These are phyloP conservation scores for Tinamus major DNA, from an alignment of 2,797 vertebrate genomes.

Conservation along the genomic window DNA sequence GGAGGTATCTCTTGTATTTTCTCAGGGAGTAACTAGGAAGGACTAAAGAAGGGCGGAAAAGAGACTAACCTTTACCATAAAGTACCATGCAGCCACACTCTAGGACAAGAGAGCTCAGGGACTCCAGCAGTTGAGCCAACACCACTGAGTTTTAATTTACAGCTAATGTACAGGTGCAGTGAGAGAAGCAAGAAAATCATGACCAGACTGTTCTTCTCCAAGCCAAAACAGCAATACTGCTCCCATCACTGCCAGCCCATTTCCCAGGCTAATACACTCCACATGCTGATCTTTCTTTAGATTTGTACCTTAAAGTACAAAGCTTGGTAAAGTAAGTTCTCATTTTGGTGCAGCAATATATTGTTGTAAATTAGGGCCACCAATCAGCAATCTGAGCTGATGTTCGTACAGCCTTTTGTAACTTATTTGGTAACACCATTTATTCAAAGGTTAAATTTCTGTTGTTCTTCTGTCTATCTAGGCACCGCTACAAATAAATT, in stretches of 20 bases:
- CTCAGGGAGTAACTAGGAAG: background rate
- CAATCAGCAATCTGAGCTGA: background rate
- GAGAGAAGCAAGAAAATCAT: background rate
- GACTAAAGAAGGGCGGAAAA: background rate
- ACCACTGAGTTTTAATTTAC: background rate
- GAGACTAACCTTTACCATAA: background rate
- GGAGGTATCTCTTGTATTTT: background rate
- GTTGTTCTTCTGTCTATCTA: background rate
- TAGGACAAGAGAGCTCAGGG: background rate
- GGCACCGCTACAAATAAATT: background rate
- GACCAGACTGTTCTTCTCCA: background rate
- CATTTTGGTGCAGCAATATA: background rate
- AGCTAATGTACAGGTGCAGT: background rate
- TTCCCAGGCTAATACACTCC: background rate
- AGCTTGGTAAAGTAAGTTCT: background rate
- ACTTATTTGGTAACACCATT: background rate
- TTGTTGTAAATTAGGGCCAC: background rate
- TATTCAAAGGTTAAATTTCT: background rate
- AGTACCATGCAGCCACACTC: background rate
- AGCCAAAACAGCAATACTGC: background rate
- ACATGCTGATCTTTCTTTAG: background rate
- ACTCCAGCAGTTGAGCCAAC: background rate
- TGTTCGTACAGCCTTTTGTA: background rate
- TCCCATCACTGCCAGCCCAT: background rate
- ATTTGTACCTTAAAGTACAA: background rate